Evolutionary conservation across 2,888 invertebrate species (phyloP).

Genomic region (Clunio marinus): DNA sequence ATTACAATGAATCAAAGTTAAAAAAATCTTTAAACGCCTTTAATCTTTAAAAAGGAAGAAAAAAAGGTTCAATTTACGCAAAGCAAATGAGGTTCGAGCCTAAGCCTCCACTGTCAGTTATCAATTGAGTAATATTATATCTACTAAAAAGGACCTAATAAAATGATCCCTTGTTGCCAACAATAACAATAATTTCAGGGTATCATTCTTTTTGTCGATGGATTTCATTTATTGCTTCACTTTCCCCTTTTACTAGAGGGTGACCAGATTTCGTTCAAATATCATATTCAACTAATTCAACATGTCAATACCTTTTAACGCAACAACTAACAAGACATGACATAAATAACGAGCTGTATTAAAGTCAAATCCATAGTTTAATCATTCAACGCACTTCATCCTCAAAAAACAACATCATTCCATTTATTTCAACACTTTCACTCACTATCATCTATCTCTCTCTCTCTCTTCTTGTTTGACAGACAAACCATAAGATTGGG

Average conservation of each 20-base stretch:
- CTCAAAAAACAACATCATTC: background rate
- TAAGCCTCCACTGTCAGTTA: too few species aligned
- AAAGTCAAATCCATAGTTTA: too few species aligned
- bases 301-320: too few species aligned
- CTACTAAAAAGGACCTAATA: slow-evolving; percentile 32
- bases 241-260: background rate
- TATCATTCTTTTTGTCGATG: slow-evolving; percentile 31
- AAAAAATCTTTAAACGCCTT: too few species aligned
- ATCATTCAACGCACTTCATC: slow-evolving; percentile 16
- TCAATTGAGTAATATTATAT: slow-evolving; percentile 34
- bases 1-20: too few species aligned
- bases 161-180: slow-evolving; percentile 36
- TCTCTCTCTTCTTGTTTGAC: background rate
- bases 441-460: background rate
- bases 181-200: slow-evolving; percentile 33
- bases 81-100: too few species aligned
- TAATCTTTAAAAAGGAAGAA: too few species aligned
- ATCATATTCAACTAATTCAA: too few species aligned
- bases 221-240: slow-evolving; percentile 37
- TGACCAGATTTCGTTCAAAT: too few species aligned
- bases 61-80: too few species aligned
- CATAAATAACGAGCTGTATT: background rate
- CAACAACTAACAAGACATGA: too few species aligned
- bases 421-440: background rate
- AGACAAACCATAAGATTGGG: background rate